Evolutionary conservation across 2,888 invertebrate genomes (phyloP), one percentile per base, ranked within the genome.

Genomic region (Tenthredo amoena): DNA sequence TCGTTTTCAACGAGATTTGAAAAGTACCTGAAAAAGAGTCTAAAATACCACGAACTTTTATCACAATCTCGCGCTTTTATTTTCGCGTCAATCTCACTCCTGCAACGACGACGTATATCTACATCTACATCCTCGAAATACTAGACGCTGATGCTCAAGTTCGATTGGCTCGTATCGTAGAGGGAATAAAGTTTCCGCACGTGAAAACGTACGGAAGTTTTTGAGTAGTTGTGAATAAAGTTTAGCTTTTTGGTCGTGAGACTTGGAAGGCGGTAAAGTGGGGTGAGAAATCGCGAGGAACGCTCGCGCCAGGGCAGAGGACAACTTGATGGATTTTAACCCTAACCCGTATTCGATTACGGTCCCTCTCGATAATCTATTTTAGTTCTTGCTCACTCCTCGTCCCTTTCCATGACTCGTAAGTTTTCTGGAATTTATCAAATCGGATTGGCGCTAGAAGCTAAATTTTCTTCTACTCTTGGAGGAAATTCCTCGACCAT

Each of bases 321-420:
- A 90, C 86, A 88, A 89, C 88, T 90, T 89, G 91, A 92, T 91
- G 90, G 92, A 91, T 92, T 92, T 91, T 91, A 92, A 91, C 91
- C 90, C 91, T 90, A 90, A 91, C 90, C 89, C 89, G 90, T 91
- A 91, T 92, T 91, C 91, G 89, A 91, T 91, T 91, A 90, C 89
- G 88, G 89, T 90, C 83, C 87, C 88, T 88, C 47, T 87, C 88
- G 91, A 92, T 91, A 91, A 92, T 92, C 92, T 90, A 92, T 92
- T 92, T 92, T 89, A 88, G 89, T 91, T 91, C 90, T 92, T 91
- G 91, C 90, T 87, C n/a, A 21, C 84, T 86, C 89, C 88, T 83
- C 88, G 88, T 88, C 76, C 58, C 40, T 89, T 88, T 86, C 88
- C 85, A 87, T 90, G 91, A 91, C 90, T 91, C 88, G 90, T 87